phyloP scores from a whole-genome alignment of 2,797 vertebrate species.

The Numenius phaeopus region DNA sequence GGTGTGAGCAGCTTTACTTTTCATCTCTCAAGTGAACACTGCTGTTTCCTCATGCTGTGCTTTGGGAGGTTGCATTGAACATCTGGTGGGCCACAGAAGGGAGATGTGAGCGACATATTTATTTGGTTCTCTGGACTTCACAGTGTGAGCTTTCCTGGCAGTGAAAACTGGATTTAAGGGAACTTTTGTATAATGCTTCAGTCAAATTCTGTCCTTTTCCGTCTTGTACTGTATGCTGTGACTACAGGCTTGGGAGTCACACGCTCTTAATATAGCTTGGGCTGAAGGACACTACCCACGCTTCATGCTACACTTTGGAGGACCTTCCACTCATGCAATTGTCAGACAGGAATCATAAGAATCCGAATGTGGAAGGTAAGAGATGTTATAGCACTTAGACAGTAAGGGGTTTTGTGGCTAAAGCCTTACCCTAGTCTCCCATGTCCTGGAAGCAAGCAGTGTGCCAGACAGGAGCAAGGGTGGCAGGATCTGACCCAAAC shows the following conservation, averaged over 20 bases:
- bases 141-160: not conserved
- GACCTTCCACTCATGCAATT: not conserved
- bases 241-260: not conserved
- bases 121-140: not conserved
- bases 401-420: not conserved
- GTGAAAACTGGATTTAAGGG: not conserved
- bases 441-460: not conserved
- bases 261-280: fast-evolving
- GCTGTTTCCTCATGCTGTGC: not conserved
- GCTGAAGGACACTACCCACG: not conserved
- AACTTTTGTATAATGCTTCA: not conserved
- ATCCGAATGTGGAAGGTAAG: not conserved
- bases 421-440: not conserved
- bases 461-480: fast-evolving
- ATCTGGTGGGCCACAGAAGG: not conserved
- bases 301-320: not conserved
- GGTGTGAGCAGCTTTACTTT: not conserved
- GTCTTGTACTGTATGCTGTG: not conserved
- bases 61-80: not conserved
- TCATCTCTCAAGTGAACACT: not conserved
- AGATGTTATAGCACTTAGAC: not conserved
- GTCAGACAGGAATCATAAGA: not conserved
- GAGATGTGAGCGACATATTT: not conserved
- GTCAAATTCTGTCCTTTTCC: not conserved
- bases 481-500: not conserved